Evolutionary conservation across 2,888 invertebrate species (phyloP), one percentile per base, ranked within the genome.

Genomic region (Acleris cristana): DNA sequence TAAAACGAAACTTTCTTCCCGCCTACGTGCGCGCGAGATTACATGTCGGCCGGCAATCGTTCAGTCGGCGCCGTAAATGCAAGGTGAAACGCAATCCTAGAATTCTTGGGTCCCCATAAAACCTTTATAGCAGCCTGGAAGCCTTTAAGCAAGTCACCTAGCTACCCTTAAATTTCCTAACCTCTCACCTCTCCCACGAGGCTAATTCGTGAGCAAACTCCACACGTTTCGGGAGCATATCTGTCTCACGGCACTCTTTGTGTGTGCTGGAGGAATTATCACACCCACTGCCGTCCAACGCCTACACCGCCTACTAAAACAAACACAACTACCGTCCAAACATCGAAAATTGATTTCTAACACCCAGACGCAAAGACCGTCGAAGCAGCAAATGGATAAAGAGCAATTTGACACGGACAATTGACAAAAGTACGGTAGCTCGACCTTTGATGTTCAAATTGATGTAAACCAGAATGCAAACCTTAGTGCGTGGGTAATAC

Each of bases 161-260:
- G 78, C 53, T 53, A 51, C 53, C 57, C 51, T 69, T 64, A 57
- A 59, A 75, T 77, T 72, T 73, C 75, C 73, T 80, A 85, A 90
- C 90, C 91, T 89, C 86, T 91, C 84, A 89, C 89, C 90, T 90
- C 83, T 90, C 90, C 90, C 91, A 90, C 90, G 89, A 85, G 76
- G 76, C 81, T 86, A 86, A 86, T 86, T 85, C 83, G 76, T 86
- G 84, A 83, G 86, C 81, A 89, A 88, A 89, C 88, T 76, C 76
- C 74, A 71, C 79, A 75, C 72, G 77, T 88, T 89, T 88, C 87
- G 90, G 90, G 87, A 89, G 89, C 86, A 77, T 82, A 84, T 84
- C 85, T 87, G 84, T 89, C 90, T 87, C 90, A 92, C 91, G 90
- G 88, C 85, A 88, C 86, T 82, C 85, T 87, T 84, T 83, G 80